phyloP scores from a whole-genome alignment of 1,140 invertebrate genomes.

The Trichoplusia ni region DNA sequence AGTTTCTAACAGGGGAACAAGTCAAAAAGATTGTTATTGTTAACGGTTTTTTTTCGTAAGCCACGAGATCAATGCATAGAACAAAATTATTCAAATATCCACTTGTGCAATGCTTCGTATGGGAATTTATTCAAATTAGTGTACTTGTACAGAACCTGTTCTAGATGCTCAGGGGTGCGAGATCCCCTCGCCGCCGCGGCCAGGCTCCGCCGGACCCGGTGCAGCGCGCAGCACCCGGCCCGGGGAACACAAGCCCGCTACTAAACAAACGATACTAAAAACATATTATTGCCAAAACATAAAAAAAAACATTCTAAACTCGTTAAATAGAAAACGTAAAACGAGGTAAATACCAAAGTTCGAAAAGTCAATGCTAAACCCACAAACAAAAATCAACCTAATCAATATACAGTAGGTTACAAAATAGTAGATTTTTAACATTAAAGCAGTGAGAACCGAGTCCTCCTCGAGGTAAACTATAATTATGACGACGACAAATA shows the following conservation, averaged over 20 bases:
- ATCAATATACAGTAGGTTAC: background rate
- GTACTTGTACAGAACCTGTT: conserved; percentile 66
- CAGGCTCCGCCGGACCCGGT: conserved; percentile 41
- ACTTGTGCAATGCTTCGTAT: conserved; percentile 39
- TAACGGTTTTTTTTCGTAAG: conserved; percentile 9
- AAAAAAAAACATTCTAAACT: background rate
- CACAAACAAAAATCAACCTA: background rate
- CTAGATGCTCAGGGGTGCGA: conserved; percentile 27
- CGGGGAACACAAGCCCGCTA: background rate
- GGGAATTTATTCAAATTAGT: conserved; percentile 72
- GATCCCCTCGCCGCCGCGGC: conserved; percentile 31
- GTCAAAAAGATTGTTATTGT: background rate
- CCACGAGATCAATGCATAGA: conserved; percentile 14
- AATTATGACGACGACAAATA: conserved; percentile 3
- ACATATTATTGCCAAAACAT: background rate
- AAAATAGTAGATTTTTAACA: background rate
- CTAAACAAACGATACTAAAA: background rate
- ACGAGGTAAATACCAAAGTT: conserved; percentile 4
- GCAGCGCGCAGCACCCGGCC: background rate
- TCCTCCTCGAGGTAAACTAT: background rate
- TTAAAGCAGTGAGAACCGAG: background rate
- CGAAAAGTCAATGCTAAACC: conserved; percentile 5
- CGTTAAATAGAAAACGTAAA: conserved; percentile 10
- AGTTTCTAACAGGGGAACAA: background rate
- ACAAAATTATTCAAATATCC: conserved; percentile 41